Percentiles rank a stretch among this genome's conserved stretches.
Evolutionary conservation across 2,888 invertebrate species (phyloP).

Genomic region (Eupithecia subfuscata): DNA sequence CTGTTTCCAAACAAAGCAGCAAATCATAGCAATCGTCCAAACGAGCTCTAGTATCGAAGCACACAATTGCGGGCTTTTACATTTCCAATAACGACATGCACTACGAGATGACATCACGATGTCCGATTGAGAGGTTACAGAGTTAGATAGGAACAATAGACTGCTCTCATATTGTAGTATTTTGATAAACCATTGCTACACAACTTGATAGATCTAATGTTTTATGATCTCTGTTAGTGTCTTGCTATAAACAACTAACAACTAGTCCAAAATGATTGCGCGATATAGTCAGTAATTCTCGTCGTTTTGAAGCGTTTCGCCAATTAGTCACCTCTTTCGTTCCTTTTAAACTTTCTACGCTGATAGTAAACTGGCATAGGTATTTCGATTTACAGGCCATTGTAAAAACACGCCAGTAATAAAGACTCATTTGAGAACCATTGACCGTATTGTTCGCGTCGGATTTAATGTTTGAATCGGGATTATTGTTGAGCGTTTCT

Average conservation of each 20-base stretch:
- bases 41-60: background rate
- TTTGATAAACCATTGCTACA: background rate
- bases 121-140: background rate
- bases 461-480: slow-evolving; percentile 36
- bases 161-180: background rate
- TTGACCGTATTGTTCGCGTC: slow-evolving; percentile 43
- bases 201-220: background rate
- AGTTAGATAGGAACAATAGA: background rate
- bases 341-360: background rate
- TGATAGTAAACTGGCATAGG: background rate
- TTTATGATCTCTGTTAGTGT: background rate
- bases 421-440: slow-evolving; percentile 53
- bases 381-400: slow-evolving; percentile 16
- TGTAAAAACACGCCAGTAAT: slow-evolving; percentile 44
- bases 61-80: background rate
- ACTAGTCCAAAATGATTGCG: no score
- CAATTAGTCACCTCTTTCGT: no score
- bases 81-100: background rate
- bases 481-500: slow-evolving; percentile 18
- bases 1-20: background rate
- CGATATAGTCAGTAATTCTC: no score
- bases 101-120: background rate
- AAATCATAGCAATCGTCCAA: background rate
- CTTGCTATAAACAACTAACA: no score
- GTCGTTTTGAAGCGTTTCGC: no score